phyloP scores from a whole-genome alignment of 2,888 invertebrate genomes.

The Monochamus alternatus region DNA sequence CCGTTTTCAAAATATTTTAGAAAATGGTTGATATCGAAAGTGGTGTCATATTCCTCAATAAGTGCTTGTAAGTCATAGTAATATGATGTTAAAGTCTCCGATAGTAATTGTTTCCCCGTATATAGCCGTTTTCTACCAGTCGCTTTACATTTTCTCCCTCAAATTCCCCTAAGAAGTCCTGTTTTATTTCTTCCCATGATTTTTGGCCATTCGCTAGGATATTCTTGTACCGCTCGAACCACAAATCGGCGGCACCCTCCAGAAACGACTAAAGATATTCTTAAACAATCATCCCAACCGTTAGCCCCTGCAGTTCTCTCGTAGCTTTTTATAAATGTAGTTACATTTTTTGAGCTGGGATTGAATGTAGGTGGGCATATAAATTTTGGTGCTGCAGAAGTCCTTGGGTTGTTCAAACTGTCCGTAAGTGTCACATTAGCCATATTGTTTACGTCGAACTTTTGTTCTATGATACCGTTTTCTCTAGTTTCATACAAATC shows the following conservation, averaged over 20 bases:
- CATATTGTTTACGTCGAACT: no score
- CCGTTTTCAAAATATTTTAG: slow-evolving; percentile 28
- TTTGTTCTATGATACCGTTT: no score
- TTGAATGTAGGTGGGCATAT: no score
- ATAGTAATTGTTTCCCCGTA: background rate
- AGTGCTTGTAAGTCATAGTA: slow-evolving; percentile 22
- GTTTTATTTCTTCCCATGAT: slow-evolving; percentile 6
- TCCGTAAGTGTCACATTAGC: background rate
- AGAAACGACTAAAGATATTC: no score
- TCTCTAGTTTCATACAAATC: no score
- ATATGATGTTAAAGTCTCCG: slow-evolving; percentile 18
- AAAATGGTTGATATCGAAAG: background rate
- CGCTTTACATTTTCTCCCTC: background rate
- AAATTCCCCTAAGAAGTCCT: background rate
- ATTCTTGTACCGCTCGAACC: slow-evolving; percentile 6
- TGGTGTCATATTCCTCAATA: slow-evolving; percentile 11
- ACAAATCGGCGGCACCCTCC: no score
- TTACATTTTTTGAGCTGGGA: no score
- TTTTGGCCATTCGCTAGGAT: background rate
- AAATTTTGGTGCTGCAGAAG: no score
- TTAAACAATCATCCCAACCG: no score
- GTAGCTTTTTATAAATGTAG: no score
- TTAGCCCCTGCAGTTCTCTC: no score
- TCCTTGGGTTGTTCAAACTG: background rate
- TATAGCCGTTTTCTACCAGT: background rate